Conservation (phyloP, 2,888 invertebrate species). For the Chymomyza procnemis region DNA sequence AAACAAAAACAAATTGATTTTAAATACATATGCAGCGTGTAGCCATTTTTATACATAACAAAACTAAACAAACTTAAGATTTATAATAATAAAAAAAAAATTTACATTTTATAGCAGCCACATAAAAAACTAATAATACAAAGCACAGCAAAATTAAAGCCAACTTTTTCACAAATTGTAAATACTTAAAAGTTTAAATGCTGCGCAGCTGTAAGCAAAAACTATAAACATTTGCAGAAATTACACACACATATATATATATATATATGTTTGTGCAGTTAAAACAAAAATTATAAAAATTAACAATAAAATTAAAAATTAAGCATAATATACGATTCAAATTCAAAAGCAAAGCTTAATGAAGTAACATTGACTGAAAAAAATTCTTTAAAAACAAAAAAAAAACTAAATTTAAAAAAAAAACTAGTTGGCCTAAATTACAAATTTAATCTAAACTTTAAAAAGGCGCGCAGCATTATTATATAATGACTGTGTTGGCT, state of each 20-base stretch:
- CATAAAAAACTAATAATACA: conserved; percentile 17
- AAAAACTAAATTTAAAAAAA: conserved; percentile 25
- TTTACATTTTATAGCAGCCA: conserved; percentile 35
- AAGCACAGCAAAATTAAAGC: conserved; percentile 11
- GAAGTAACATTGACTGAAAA: conserved; percentile 66
- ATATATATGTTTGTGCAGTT: conserved; percentile 23
- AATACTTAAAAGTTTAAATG: conserved; percentile 31
- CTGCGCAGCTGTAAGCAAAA: conserved; percentile 2
- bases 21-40: conserved; percentile 51
- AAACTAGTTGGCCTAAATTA: conserved; percentile 34
- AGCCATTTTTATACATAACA: conserved; percentile 58
- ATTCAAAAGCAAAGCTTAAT: conserved; percentile 69
- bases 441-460: conserved; percentile 23
- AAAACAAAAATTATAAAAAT: conserved; percentile 19
- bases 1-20: conserved; percentile 46
- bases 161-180: conserved; percentile 41
- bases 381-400: conserved; percentile 30
- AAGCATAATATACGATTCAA: conserved; percentile 21
- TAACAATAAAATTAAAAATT: conserved; percentile 27
- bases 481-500: conserved; percentile 52
- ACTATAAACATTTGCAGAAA: not conserved
- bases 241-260: conserved; percentile 17
- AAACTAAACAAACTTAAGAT: conserved; percentile 31
- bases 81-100: not conserved
- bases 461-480: conserved; percentile 46